Conservation (phyloP, 1,140 invertebrate species). For the Chionoecetes opilio region DNA sequence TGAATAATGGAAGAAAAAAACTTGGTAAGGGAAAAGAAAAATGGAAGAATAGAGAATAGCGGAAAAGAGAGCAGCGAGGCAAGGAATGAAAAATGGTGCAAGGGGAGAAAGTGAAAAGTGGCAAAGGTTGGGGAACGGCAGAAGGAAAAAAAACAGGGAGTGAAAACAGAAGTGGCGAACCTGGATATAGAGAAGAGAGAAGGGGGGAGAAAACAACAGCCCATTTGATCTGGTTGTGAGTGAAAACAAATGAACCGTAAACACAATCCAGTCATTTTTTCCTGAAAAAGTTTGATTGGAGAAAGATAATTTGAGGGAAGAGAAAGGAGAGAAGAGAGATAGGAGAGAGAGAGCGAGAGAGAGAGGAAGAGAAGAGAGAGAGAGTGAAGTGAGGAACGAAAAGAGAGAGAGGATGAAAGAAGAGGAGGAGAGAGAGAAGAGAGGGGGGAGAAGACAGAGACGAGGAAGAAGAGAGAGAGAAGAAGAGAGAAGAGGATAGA, state of each 20-base stretch:
- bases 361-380: neutral
- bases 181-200: neutral
- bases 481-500: neutral
- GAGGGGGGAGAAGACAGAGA: neutral
- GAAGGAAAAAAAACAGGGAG: neutral
- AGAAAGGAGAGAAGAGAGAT: too few species aligned
- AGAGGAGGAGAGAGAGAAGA: neutral
- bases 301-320: too few species aligned
- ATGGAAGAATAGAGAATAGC: neutral
- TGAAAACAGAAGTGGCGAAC: neutral
- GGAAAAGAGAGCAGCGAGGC: neutral
- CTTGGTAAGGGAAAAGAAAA: neutral
- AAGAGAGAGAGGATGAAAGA: neutral
- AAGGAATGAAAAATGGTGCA: conserved; percentile 9
- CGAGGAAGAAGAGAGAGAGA: neutral
- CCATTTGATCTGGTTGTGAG: too few species aligned
- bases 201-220: too few species aligned
- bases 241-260: too few species aligned
- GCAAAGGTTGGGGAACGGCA: neutral
- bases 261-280: too few species aligned
- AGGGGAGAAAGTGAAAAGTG: neutral
- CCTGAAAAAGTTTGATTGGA: too few species aligned
- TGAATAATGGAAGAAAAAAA: neutral
- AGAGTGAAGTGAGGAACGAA: neutral
- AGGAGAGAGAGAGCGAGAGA: too few species aligned